Base-by-base conservation (phyloP, 2,113 vertebrate species). In the Charina bottae region DNA sequence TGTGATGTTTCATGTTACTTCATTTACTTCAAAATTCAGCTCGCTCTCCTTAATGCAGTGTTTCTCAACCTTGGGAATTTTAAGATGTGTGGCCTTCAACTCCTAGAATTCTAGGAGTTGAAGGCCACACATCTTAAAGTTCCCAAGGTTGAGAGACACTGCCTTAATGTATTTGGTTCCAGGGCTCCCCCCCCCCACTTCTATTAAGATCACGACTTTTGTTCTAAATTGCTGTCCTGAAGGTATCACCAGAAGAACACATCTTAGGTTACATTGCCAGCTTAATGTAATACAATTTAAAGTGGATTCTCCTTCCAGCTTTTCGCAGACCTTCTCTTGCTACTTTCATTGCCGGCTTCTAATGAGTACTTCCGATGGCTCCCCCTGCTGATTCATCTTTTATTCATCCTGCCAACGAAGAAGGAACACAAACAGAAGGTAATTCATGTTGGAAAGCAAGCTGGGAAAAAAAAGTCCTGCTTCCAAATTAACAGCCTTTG, bases 381-480 rank as follows among this genome's bases (percentile, higher is more conserved):
- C 92, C 46, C 93, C 90, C 92, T 94, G 93, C 92, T 92, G 95
- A 64, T 92, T 96, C 93, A 95, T 95, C 93, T 95, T 96, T 96
- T 96, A 96, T 97, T 97, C 88, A 96, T 97, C 68, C 42, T n/a
- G 84, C 94, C 90, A 83, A 92, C 90, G 93, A 33, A 78, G 21
- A 58, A n/a, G 15, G 8, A 19, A 54, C 26, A 4, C 87, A 94
- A 95, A 93, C 87, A 89, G 59, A 86, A 58, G 83, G 7, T 15
- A 90, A 90, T 89, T 93, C 91, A 91, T 62, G 83, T 0, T 0
- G 83, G 23, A 89, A 96, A 92, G 91, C 85, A 55, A 56, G 59
- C 89, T 78, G 94, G 94, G 33, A 86, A 90, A 92, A 95, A 64
- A 91, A 59, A 93, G 91, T 68, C 33, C 87, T 53, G 13, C 53